Evolutionary conservation across 2,113 vertebrate genomes (phyloP).

Genomic region (Muscicapa adusta): DNA sequence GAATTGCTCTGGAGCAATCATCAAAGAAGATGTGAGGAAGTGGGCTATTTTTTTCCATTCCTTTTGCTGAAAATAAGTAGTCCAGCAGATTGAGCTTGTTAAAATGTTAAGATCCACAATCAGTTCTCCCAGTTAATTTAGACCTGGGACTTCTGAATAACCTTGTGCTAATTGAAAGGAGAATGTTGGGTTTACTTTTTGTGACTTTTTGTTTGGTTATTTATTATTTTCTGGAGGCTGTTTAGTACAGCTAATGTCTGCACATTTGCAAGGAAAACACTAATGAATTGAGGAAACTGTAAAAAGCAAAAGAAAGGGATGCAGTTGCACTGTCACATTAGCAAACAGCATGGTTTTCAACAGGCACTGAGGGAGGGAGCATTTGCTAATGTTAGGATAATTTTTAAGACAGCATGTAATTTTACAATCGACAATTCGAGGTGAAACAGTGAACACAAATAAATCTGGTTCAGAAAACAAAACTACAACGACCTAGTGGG

Average conservation of each 20-base stretch:
- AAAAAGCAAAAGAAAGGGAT: not conserved
- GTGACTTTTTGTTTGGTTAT: not conserved
- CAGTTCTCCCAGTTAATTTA: not conserved
- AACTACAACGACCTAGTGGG: not conserved
- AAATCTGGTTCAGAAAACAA: not conserved
- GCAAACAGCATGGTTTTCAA: not conserved
- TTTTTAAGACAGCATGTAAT: not conserved
- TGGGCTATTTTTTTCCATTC: not conserved
- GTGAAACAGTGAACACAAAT: not conserved
- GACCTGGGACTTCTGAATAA: not conserved
- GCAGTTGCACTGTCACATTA: not conserved
- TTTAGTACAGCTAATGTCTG: not conserved
- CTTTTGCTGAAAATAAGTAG: not conserved
- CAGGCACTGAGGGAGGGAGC: not conserved
- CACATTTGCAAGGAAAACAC: not conserved
- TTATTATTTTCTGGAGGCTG: not conserved
- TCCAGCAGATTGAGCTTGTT: not conserved
- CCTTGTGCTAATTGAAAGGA: not conserved
- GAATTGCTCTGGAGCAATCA: not conserved
- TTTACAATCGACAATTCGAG: not conserved
- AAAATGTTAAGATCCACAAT: not conserved
- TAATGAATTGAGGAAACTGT: not conserved
- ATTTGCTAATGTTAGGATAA: not conserved
- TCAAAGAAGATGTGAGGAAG: not conserved
- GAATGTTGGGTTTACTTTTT: not conserved